Evolutionary conservation across 2,888 invertebrate genomes (phyloP), one percentile per base, ranked within the genome.

Genomic region (Cabera pusaria): DNA sequence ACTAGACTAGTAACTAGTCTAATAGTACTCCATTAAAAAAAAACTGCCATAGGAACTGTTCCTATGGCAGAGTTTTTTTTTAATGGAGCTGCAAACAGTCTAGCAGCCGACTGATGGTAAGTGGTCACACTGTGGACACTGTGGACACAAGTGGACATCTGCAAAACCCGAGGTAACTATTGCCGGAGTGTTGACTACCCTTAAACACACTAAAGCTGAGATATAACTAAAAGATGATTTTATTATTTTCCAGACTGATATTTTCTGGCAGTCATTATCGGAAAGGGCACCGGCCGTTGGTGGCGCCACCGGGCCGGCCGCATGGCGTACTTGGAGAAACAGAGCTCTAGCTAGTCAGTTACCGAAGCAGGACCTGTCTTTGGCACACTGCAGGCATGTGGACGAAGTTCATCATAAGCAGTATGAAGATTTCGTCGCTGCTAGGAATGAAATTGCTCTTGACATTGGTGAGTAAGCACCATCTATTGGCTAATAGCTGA

Each of bases 371-470:
- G 99, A 99, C 77, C 91, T 98, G 41, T 95, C 97, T 4, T 88
- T 96, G 58, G 93, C 94, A 33, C 97, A 97, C 73, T 98, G 98
- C 82, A 93, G 94, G 68, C 95, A 97, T 75, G 91, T 98, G 41
- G 95, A 95, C 51, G 90, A 93, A 7, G 91, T 92, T 64, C 93
- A 96, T 70, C 91, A 92, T 65, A 92, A 93, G 53, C 94, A 96
- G 63, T 98, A 95, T 76, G 95, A 97, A 83, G 97, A 98, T 80
- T 99, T 99, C 80, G 94, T 98, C 57, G 93, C 96, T 29, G 96
- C 96, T 34, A 91, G 99, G 32, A 98, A 99, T 81, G 97, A 98
- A 89, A 95, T 97, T 61, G 97, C 98, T 20, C 91, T 99, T 69
- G 99, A 98, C 79, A 96, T 99, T 69, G 99, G 97, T 81, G 74